Conservation (phyloP, 2,797 vertebrate genomes). For the Hyperoplus lanceolatus region DNA sequence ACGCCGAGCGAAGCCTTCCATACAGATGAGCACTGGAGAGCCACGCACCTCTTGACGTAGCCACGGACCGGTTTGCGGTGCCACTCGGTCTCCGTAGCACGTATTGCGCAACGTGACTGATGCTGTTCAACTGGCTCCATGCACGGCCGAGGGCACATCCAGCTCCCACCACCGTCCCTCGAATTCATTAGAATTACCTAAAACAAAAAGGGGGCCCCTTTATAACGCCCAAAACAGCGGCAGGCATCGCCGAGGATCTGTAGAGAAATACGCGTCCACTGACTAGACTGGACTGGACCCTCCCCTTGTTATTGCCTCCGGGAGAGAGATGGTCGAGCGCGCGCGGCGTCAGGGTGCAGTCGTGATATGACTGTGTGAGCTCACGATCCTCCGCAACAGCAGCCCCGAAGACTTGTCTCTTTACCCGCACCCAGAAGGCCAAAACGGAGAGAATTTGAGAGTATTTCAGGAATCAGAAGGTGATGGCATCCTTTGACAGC, state of each 20-base stretch:
- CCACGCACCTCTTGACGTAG: slow-evolving; percentile 92
- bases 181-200: slow-evolving; percentile 22
- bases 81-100: slow-evolving; percentile 87
- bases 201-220: slow-evolving; percentile 10
- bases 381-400: slow-evolving; percentile 36
- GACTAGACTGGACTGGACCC: slow-evolving; percentile 52
- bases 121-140: slow-evolving; percentile 63
- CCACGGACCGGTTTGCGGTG: slow-evolving; percentile 87
- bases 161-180: slow-evolving; percentile 49
- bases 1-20: slow-evolving; percentile 81
- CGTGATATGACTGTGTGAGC: slow-evolving; percentile 70
- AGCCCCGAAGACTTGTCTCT: slow-evolving; percentile 18
- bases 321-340: slow-evolving; percentile 71
- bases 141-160: slow-evolving; percentile 50
- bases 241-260: slow-evolving; percentile 38
- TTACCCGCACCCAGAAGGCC: not conserved
- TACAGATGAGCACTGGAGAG: slow-evolving; percentile 86
- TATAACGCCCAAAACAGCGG: slow-evolving; percentile 22
- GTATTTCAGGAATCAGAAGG: slow-evolving; percentile 10
- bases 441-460: slow-evolving; percentile 5
- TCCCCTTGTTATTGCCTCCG: slow-evolving; percentile 65
- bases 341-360: slow-evolving; percentile 69
- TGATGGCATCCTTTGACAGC: slow-evolving; percentile 60
- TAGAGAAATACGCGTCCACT: slow-evolving; percentile 25
- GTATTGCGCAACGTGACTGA: slow-evolving; percentile 92